These are phyloP conservation scores for Drosophila lacicola DNA, from an alignment of 2,888 invertebrate genomes.

Conservation along the genomic window DNA sequence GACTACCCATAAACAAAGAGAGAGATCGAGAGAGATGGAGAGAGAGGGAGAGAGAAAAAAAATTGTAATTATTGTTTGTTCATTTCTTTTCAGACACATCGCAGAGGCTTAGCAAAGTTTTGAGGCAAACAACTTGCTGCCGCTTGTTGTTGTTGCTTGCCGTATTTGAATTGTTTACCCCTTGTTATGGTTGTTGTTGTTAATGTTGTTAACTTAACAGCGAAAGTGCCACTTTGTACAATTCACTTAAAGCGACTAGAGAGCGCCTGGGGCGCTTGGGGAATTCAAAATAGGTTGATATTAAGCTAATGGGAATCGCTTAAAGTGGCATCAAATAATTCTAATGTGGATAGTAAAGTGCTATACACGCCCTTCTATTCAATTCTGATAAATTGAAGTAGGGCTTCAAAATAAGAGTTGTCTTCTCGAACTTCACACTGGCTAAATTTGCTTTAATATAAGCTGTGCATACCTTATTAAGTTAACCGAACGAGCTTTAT, in stretches of 20 bases:
- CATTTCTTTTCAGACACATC: constrained; percentile 16
- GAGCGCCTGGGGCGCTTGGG: constrained; percentile 22
- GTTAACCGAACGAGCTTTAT: neutral
- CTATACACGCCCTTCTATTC: neutral
- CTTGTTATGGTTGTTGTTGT: constrained; percentile 58
- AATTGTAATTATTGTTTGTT: constrained; percentile 68
- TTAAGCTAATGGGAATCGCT: constrained; percentile 21
- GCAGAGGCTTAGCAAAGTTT: constrained; percentile 48
- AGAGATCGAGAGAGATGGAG: neutral
- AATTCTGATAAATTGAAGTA: neutral
- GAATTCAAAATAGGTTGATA: constrained; percentile 20
- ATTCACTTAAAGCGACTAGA: constrained; percentile 56
- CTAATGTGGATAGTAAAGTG: too few species aligned
- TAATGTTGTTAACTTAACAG: constrained; percentile 61
- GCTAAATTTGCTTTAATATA: neutral
- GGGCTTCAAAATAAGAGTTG: neutral
- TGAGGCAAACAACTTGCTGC: constrained; percentile 29
- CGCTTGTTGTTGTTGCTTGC: constrained; percentile 36
- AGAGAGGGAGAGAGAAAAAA: neutral
- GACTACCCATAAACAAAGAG: constrained; percentile 7
- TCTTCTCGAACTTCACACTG: neutral
- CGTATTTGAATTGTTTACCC: constrained; percentile 46
- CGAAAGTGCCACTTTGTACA: constrained; percentile 72
- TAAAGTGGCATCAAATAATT: neutral
- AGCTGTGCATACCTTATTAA: neutral